Evolutionary conservation across 1,140 invertebrate genomes (phyloP), one percentile per base, ranked within the genome.

Genomic region (Argopecten irradians): DNA sequence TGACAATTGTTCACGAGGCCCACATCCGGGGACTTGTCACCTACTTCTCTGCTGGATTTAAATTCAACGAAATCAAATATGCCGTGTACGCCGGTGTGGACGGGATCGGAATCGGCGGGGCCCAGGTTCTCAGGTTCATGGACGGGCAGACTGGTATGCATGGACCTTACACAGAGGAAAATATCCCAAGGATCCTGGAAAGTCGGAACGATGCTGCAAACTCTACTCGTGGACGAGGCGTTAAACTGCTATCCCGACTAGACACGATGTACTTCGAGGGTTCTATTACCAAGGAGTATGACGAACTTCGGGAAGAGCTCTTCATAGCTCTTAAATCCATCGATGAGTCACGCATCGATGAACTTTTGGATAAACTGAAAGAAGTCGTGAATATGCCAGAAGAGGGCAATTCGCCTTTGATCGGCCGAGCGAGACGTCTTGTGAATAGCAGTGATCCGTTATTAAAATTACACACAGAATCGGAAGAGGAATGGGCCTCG

Each of bases 231-330:
- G 92, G 92, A 34, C 34, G 86, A 22, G 92, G 92, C 0, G 92
- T 91, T 32, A 84, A 91, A 16, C 84, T 92, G 11, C 89, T 93
- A 33, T 91, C 91, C 35, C 87, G 91, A 7, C 46, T 93, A 34
- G 92, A 93, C 86, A 91, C 92, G 41, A 93, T 93, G 92, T 92
- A 86, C 34, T 92, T 89, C 36, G 92, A 93, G 55, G 92, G 92
- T 0, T 92, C 92, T 8, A 90, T 93, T 19, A 86, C 92, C 0
- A 83, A 85, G 14, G 84, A 89, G 16, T 85, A 91, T 39, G 87
- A 93, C 33, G 28, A n/a, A 14, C 83, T 92, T 2, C 82, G 91
- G 22, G 46, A 86, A 34, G 84, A 91, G 33, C 88, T 93, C 22
- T 92, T 90, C 86, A 84, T 83, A 19, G 89, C 90, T 41, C 86